Base-by-base conservation (phyloP, 2,797 vertebrate species). In the Anguilla megastoma region DNA sequence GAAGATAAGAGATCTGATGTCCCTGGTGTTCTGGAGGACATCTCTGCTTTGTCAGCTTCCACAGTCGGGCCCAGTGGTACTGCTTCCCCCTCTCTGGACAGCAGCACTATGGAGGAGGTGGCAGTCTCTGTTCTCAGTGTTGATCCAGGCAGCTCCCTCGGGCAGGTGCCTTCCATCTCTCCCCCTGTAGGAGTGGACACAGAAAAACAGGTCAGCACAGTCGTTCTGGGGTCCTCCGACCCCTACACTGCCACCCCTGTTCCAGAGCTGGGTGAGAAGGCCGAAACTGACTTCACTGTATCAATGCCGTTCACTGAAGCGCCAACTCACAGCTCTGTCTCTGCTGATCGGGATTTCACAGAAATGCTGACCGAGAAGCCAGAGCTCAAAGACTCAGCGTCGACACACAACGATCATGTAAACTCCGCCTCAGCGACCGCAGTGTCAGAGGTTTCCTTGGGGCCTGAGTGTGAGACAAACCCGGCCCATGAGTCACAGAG, bases 331-430 rank as follows among this genome's bases (percentile, higher is more conserved):
- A 84, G 45, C 48, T 84, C 85, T 84, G 76, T 66, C 48, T 86
- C 88, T 86, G 76, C 69, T 16, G 16, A 84, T 30, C 79, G 63
- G 60, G n/a, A 36, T 66, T 54, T 24, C 74, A 86, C 76, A 33
- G 58, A 63, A 85, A 76, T 24, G 45, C n/a, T 48, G 69, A 63
- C 33, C 2, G 30, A 21, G 33, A 56, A 30, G 52, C 83, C 84
- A 58, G 87, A 85, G 41, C 10, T 84, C 7, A 27, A 69, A 56
- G 66, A 16, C 84, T 85, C 83, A 74, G 18, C 48, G 18, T n/a
- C 54, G 18, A 48, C 50, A n/a, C 12, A 45, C 12, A 41, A 50
- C 45, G 45, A 48, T 33, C 8, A 33, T 52, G 7, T 8, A 8
- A 66, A 14, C n/a, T 24, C 27, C 3, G 58, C 50, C 24, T 83